phyloP scores from a whole-genome alignment of 2,888 invertebrate genomes.

The Alcis repandata region DNA sequence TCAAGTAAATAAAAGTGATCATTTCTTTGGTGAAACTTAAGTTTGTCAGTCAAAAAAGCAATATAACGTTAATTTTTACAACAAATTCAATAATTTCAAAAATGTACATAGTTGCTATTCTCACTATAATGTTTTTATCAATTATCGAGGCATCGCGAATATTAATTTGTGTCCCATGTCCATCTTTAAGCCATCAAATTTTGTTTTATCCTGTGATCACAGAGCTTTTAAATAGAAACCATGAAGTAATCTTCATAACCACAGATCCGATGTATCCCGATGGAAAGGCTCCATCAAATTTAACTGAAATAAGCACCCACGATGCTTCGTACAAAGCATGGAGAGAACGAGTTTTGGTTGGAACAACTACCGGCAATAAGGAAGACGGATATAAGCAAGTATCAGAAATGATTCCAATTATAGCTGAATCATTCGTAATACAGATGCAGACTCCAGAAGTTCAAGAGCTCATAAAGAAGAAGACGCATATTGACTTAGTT shows the following conservation, averaged over 20 bases:
- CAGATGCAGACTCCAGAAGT: constrained; percentile 51
- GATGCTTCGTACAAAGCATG: constrained; percentile 13
- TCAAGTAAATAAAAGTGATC: too few species aligned
- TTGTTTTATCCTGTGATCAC: constrained; percentile 3
- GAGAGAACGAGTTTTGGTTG: neutral
- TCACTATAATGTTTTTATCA: neutral
- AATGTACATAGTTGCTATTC: neutral
- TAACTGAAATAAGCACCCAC: constrained; percentile 32
- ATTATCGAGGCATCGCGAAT: constrained; percentile 4
- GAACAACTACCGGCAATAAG: neutral
- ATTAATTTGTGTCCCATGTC: constrained; percentile 19
- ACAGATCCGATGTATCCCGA: constrained; percentile 59
- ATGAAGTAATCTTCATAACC: constrained; percentile 68
- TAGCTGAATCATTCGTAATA: constrained; percentile 42
- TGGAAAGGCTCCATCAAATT: constrained; percentile 51
- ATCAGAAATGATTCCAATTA: constrained; percentile 3
- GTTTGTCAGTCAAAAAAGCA: too few species aligned
- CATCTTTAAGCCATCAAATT: constrained; percentile 21
- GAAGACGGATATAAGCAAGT: constrained; percentile 18
- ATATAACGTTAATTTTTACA: too few species aligned
- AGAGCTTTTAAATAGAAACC: constrained; percentile 53
- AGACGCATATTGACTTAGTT: constrained; percentile 56
- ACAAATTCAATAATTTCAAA: too few species aligned
- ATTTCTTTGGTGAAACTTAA: too few species aligned
- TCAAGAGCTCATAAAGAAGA: constrained; percentile 46